Percentiles rank a stretch among this genome's conserved stretches.
Evolutionary conservation across 2,113 vertebrate genomes (phyloP).

Genomic region (Geococcyx californianus): DNA sequence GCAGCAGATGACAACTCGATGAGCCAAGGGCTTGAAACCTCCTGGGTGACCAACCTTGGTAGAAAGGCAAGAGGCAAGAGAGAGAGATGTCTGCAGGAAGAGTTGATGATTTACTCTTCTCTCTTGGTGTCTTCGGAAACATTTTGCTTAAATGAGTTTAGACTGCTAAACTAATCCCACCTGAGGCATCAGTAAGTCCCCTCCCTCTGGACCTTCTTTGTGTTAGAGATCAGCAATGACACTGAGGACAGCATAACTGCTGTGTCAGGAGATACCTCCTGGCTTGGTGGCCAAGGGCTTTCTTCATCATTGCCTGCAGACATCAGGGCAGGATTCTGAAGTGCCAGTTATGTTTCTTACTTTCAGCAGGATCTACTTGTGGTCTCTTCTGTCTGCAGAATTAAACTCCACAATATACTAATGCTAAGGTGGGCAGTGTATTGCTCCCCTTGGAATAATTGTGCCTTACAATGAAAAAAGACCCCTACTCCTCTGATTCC

Average conservation of each 20-base stretch:
- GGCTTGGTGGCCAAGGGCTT: not conserved
- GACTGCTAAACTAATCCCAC: not conserved
- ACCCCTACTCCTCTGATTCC: not conserved
- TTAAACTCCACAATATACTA: not conserved
- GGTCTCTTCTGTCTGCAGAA: not conserved
- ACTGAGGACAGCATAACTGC: not conserved
- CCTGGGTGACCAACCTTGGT: too few species aligned
- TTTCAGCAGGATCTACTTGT: not conserved
- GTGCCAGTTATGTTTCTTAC: not conserved
- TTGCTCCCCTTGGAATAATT: not conserved
- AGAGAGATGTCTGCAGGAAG: too few species aligned
- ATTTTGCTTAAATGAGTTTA: not conserved
- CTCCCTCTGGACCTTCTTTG: not conserved
- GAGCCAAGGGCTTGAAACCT: too few species aligned
- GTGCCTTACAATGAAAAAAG: not conserved
- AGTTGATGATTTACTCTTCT: too few species aligned
- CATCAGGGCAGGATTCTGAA: not conserved
- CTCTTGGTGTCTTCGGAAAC: too few species aligned
- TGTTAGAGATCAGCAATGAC: not conserved
- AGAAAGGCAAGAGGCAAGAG: too few species aligned
- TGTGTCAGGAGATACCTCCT: not conserved
- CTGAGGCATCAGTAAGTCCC: not conserved
- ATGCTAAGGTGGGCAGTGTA: not conserved
- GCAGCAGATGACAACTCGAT: too few species aligned
- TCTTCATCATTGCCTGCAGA: rapidly evolving